A percentile compares a stretch with the other conserved stretches of the same genome.
phyloP scores from a whole-genome alignment of 2,888 invertebrate genomes.

The Rhaphigaster nebulosa region DNA sequence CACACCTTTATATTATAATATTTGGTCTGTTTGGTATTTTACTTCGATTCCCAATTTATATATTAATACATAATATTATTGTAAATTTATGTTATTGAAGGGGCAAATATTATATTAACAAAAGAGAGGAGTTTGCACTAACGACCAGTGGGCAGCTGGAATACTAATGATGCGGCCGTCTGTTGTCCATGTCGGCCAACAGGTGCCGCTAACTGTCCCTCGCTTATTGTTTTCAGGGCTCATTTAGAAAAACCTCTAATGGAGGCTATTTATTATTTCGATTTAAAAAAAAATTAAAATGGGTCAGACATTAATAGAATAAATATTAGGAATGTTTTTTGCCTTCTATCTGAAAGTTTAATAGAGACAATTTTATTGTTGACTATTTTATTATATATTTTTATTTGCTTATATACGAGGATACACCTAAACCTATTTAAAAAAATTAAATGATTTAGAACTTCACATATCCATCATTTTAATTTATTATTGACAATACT shows the following conservation, averaged over 20 bases:
- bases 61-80: not conserved
- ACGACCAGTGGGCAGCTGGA: conserved; percentile 33
- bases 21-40: too few species aligned
- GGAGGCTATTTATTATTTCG: not conserved
- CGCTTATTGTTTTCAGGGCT: not conserved
- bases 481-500: too few species aligned
- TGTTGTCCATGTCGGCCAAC: conserved; percentile 39
- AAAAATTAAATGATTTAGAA: too few species aligned
- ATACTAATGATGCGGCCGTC: conserved; percentile 10
- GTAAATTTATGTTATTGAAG: not conserved
- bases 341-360: not conserved
- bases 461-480: too few species aligned
- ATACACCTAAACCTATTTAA: too few species aligned
- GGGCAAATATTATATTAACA: conserved; percentile 3
- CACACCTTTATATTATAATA: too few species aligned
- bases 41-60: too few species aligned
- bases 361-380: too few species aligned
- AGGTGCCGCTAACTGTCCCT: conserved; percentile 34
- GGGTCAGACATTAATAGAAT: not conserved
- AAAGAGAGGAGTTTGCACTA: not conserved
- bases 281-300: not conserved
- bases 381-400: too few species aligned
- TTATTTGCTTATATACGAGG: too few species aligned
- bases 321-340: not conserved
- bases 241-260: conserved; percentile 36